These are phyloP conservation scores for Varanus komodoensis DNA, from an alignment of 2,113 vertebrate genomes.

Conservation along the genomic window DNA sequence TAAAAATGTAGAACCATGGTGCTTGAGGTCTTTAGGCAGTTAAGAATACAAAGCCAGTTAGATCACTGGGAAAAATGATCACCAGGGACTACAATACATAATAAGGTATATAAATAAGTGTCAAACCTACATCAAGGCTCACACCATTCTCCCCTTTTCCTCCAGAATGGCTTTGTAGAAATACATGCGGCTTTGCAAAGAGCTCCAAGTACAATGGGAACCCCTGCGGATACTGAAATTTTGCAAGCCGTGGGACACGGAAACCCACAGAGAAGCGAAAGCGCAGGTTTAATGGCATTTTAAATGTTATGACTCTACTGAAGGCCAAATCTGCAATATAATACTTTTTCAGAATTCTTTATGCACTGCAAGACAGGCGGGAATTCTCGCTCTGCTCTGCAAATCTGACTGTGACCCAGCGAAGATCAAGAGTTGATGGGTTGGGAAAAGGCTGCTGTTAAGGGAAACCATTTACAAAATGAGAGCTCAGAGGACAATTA, in stretches of 20 bases:
- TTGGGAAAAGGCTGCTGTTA: conserved; percentile 1
- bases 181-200: conserved; percentile 36
- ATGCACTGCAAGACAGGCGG: accelerated
- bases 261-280: conserved; percentile 72
- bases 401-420: conserved; percentile 10
- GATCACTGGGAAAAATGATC: conserved; percentile 72
- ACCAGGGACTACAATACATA: conserved; percentile 60
- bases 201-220: conserved; percentile 67
- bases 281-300: conserved; percentile 78
- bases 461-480: conserved; percentile 19
- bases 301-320: conserved; percentile 77
- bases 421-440: background rate
- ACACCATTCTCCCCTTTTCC: conserved; percentile 47
- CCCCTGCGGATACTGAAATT: conserved; percentile 76
- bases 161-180: conserved; percentile 60
- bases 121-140: conserved; percentile 69
- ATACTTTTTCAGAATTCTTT: conserved; percentile 66
- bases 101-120: conserved; percentile 74
- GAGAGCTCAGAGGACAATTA: accelerated
- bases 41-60: conserved; percentile 64
- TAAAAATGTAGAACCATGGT: conserved; percentile 33
- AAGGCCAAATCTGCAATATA: conserved; percentile 68
- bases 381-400: conserved; percentile 27
- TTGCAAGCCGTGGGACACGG: conserved; percentile 71
- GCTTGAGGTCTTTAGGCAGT: conserved; percentile 41